A percentile compares a stretch with the other conserved stretches of the same genome.
phyloP scores from a whole-genome alignment of 2,797 vertebrate species.

The Rhinophrynus dorsalis region DNA sequence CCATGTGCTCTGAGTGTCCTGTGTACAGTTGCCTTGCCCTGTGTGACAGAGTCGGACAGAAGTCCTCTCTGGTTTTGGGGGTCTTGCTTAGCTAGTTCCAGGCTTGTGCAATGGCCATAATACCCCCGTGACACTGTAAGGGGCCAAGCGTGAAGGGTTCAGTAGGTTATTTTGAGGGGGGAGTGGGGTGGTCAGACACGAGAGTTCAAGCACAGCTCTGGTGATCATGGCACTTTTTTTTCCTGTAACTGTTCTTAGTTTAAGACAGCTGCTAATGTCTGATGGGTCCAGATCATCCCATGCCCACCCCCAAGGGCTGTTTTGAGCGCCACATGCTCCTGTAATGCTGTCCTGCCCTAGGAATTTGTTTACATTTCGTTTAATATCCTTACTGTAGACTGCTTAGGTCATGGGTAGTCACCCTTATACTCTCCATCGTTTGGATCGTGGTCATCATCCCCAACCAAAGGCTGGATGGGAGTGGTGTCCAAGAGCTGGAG shows the following conservation, averaged over 20 bases:
- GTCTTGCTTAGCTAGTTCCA: slow-evolving; percentile 40
- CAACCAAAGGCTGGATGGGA: no score
- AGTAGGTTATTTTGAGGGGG: slow-evolving; percentile 22
- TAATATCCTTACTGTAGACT: background rate
- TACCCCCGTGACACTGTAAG: slow-evolving; percentile 34
- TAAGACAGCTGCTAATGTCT: slow-evolving; percentile 28
- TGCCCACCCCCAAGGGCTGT: slow-evolving; percentile 13
- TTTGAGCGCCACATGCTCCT: slow-evolving; percentile 28
- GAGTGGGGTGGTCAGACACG: slow-evolving; percentile 15
- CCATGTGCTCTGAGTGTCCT: slow-evolving; percentile 17
- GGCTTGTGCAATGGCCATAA: slow-evolving; percentile 21
- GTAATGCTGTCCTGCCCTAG: slow-evolving; percentile 2
- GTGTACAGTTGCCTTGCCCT: slow-evolving; percentile 25
- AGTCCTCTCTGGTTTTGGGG: slow-evolving; percentile 19
- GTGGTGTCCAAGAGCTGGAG: no score
- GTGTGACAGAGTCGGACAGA: slow-evolving; percentile 13
- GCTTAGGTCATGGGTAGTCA: no score
- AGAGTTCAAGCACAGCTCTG: slow-evolving; percentile 17
- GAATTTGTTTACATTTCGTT: slow-evolving; percentile 41
- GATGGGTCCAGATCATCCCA: background rate
- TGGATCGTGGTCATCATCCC: no score
- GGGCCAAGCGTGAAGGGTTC: slow-evolving; percentile 34
- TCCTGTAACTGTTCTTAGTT: background rate
- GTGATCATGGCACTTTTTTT: slow-evolving; percentile 30
- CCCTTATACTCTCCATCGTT: no score